Conservation (phyloP, 1,140 invertebrate genomes). For the Danaus plexippus region DNA sequence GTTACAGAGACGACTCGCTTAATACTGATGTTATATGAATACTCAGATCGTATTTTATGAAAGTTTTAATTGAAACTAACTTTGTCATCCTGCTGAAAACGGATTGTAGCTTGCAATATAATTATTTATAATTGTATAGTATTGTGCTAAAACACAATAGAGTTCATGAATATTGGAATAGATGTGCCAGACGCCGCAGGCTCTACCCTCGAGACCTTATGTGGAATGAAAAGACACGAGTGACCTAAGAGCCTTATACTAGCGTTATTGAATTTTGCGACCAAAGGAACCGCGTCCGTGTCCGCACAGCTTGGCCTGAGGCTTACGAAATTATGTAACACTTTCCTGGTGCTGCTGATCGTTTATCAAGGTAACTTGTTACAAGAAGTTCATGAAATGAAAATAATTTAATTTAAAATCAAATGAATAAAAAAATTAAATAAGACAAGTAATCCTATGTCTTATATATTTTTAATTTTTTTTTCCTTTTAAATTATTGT, state of each 20-base stretch:
- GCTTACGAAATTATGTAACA: conserved; percentile 27
- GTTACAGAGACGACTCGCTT: conserved; percentile 15
- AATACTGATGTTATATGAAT: conserved; percentile 15
- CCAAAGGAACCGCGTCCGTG: conserved; percentile 20
- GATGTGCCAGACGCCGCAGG: conserved; percentile 17
- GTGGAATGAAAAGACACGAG: conserved; percentile 13
- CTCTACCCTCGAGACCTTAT: conserved; percentile 20
- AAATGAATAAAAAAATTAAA: no score
- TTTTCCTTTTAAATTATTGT: no score
- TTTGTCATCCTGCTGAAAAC: no score
- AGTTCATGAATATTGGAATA: conserved; percentile 39
- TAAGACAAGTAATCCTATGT: no score
- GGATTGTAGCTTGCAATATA: no score
- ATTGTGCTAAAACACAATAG: conserved; percentile 14
- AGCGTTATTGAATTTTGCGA: conserved; percentile 37
- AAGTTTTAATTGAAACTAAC: conserved; percentile 20
- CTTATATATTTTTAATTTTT: no score
- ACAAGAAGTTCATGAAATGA: no score
- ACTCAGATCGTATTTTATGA: conserved; percentile 11
- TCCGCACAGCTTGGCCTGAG: conserved; percentile 20
- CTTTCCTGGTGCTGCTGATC: conserved; percentile 15
- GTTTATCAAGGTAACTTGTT: no score
- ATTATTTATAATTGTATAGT: conserved; percentile 8
- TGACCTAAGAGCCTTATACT: conserved; percentile 22
- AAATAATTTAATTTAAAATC: no score